phyloP scores from a whole-genome alignment of 1,140 invertebrate genomes.

The Bombyx mori region ASM3026992v2 NC_085119.1:14141001-14141500 shows the following conservation, averaged over 20 bases:
- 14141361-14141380: not conserved
- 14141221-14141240: slow-evolving; percentile 19
- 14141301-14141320: slow-evolving; percentile 9
- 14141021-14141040: no score
- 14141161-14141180: slow-evolving; percentile 11
- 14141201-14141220: slow-evolving; percentile 16
- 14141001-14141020: no score
- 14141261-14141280: slow-evolving; percentile 14
- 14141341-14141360: not conserved
- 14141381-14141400: no score
- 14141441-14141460: no score
- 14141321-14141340: slow-evolving; percentile 2
- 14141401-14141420: no score
- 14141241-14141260: slow-evolving; percentile 11
- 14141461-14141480: no score
- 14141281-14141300: slow-evolving; percentile 3
- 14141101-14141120: slow-evolving; percentile 13
- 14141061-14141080: not conserved
- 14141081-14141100: slow-evolving; percentile 2
- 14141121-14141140: slow-evolving; percentile 9
- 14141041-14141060: no score
- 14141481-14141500: no score
- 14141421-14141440: no score
- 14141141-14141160: slow-evolving; percentile 13
- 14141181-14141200: slow-evolving; percentile 21